A percentile compares a stretch with the other conserved stretches of the same genome.
phyloP scores from a whole-genome alignment of 2,888 invertebrate genomes.

The Cyrtodaria siliqua region DNA sequence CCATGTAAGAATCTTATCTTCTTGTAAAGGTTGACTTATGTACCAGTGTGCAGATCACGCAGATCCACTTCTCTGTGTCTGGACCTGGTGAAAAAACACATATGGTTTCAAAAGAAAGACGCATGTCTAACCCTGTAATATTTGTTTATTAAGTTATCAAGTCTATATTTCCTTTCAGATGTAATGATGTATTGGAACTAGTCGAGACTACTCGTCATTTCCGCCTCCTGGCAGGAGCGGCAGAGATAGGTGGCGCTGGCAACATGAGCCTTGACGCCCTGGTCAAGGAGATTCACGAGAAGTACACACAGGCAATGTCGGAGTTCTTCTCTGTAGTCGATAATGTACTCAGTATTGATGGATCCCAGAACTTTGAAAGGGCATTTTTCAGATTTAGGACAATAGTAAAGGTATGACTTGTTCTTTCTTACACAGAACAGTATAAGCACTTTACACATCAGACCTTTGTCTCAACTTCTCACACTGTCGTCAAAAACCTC shows the following conservation, averaged over 20 bases:
- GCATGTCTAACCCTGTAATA: too few species aligned
- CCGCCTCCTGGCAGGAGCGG: constrained; percentile 84
- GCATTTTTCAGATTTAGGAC: constrained; percentile 85
- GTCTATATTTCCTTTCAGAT: constrained; percentile 76
- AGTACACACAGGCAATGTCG: constrained; percentile 82
- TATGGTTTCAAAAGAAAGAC: too few species aligned
- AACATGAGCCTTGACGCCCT: constrained; percentile 84
- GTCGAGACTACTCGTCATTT: constrained; percentile 86
- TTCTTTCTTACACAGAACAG: too few species aligned
- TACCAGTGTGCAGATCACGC: too few species aligned
- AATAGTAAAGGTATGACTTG: constrained; percentile 82
- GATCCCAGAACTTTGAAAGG: constrained; percentile 84
- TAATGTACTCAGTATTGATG: constrained; percentile 84
- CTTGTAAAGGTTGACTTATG: too few species aligned
- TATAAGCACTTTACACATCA: too few species aligned
- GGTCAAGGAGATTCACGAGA: constrained; percentile 84
- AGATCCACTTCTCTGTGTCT: too few species aligned
- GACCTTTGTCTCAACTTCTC: too few species aligned
- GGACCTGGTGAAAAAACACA: too few species aligned
- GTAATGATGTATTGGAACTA: constrained; percentile 86
- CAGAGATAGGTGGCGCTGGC: constrained; percentile 85
- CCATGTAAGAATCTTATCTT: too few species aligned
- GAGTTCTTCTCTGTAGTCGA: constrained; percentile 83
- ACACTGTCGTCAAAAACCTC: too few species aligned
- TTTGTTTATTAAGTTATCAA: too few species aligned